Conservation (phyloP, 2,113 vertebrate genomes). For the Hippopotamus amphibius region DNA sequence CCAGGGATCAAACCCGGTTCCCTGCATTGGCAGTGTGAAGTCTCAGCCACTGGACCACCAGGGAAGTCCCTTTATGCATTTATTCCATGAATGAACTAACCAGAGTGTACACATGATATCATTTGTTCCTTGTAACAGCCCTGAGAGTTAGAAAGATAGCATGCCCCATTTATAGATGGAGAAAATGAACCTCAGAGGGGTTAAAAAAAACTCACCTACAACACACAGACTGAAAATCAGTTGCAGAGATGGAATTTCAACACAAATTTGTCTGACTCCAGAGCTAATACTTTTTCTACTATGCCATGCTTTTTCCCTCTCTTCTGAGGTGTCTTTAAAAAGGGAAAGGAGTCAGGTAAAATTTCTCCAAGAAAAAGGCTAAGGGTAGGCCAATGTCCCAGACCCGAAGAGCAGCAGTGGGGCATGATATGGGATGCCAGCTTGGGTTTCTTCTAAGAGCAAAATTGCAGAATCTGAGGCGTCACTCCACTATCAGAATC, state of each 20-base stretch:
- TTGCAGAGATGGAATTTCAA: not conserved
- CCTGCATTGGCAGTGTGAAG: no score
- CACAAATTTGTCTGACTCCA: not conserved
- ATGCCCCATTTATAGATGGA: not conserved
- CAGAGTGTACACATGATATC: not conserved
- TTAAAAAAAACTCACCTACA: not conserved
- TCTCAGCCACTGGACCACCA: no score
- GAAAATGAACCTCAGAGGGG: not conserved
- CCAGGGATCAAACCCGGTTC: no score
- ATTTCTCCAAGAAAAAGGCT: not conserved
- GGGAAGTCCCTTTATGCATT: not conserved
- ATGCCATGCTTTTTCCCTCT: not conserved
- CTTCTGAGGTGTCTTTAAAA: not conserved
- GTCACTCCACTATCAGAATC: not conserved
- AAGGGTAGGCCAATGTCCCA: not conserved
- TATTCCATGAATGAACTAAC: not conserved
- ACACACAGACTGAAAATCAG: not conserved
- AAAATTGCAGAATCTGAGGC: not conserved
- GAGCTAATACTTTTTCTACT: not conserved
- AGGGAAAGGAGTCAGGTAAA: not conserved
- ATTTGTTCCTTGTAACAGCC: not conserved
- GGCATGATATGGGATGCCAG: not conserved
- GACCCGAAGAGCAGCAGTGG: accelerated
- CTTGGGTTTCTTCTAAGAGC: not conserved
- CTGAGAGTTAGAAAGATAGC: not conserved